Base-by-base conservation (phyloP, 2,797 vertebrate genomes). In the Sebastes jordani region DNA sequence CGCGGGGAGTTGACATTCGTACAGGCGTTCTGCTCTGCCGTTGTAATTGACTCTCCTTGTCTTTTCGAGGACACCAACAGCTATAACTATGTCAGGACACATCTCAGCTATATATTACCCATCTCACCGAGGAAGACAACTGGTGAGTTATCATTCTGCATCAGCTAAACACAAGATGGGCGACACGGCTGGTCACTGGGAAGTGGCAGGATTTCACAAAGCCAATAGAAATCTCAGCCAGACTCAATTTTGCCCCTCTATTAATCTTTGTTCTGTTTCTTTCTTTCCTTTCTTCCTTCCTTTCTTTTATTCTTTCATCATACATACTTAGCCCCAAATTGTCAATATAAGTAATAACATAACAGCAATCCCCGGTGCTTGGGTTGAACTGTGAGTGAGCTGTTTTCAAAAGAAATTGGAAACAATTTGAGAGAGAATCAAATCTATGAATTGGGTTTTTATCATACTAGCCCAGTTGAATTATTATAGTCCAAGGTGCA, bases 11-110 rank as follows among this genome's bases (percentile, higher is more conserved):
- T 96, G 94, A 96, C 96, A 96, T 95, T 93, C 88, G 93, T 93
- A 89, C 90, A 88, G 93, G 89, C 94, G 91, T 94, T 94, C 86
- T 81, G 86, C 89, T 90, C 95, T 84, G 91, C 94, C 93, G 88
- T 93, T 86, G 94, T 96, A 97, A 97, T 96, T 96, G 96, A 97
- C 94, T 95, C 97, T 95, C 95, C 96, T 97, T 97, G 95, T 98
- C 96, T 97, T 93, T 95, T 97, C 94, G 94, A 95, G 96, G 96
- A 96, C 95, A 95, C 94, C 78, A 91, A 94, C 95, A 95, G 95
- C 96, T 95, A 96, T 96, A 97, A 96, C 96, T 97, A 96, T 97
- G 96, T 97, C 96, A 97, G 95, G 96, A 96, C 94, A 95, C 94
- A 93, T 96, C 94, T 87, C 84, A 74, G 95, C 97, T 97, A 96